Percentiles rank a stretch among this genome's conserved stretches.
phyloP scores from a whole-genome alignment of 2,113 vertebrate genomes.

The Todiramphus chloris region DNA sequence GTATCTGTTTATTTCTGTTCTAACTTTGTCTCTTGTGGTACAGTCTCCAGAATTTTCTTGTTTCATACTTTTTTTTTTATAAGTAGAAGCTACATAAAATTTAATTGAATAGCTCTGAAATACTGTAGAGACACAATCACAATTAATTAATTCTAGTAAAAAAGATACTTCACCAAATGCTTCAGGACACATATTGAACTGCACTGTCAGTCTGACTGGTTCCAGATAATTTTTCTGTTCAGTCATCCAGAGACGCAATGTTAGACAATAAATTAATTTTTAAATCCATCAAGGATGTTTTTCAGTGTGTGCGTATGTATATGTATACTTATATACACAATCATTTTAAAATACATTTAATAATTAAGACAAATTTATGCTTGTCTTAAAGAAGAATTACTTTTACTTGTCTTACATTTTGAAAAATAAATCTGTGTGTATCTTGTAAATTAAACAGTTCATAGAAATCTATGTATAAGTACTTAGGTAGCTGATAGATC shows the following conservation, averaged over 20 bases:
- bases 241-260: neutral
- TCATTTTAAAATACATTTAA: neutral
- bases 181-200: neutral
- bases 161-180: neutral
- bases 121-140: neutral
- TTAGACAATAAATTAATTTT: neutral
- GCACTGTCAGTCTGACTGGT: neutral
- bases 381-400: neutral
- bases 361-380: neutral
- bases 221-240: neutral
- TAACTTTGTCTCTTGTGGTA: neutral
- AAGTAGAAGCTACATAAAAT: neutral
- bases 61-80: neutral
- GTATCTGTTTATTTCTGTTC: neutral
- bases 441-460: neutral
- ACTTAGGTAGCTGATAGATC: neutral
- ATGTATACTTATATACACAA: neutral
- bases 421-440: neutral
- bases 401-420: neutral
- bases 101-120: neutral
- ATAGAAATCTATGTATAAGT: neutral
- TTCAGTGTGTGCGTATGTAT: neutral
- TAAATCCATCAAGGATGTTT: neutral
- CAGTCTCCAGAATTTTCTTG: neutral
- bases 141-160: neutral